A percentile compares a stretch with the other conserved stretches of the same genome.
Evolutionary conservation across 2,888 invertebrate genomes (phyloP).

Genomic region (Lapara coniferarum): DNA sequence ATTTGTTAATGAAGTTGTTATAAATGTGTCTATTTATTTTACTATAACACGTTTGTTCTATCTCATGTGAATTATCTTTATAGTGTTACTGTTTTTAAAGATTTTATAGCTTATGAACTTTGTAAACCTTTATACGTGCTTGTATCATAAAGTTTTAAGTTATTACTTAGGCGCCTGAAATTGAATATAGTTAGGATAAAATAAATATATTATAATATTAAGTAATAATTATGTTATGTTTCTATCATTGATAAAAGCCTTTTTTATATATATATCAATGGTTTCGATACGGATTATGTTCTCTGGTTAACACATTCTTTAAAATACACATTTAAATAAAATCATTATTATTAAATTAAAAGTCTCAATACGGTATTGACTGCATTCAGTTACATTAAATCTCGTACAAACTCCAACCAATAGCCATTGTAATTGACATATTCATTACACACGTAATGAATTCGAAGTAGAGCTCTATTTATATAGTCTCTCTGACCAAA

Average conservation of each 20-base stretch:
- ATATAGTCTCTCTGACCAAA: slow-evolving; percentile 38
- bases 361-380: no score
- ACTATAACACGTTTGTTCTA: background rate
- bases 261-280: no score
- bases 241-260: no score
- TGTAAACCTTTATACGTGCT: background rate
- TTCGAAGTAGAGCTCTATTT: slow-evolving; percentile 27
- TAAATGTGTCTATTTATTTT: background rate
- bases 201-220: no score
- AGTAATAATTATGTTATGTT: no score
- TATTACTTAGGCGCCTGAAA: background rate
- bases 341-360: no score
- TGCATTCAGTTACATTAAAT: background rate
- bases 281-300: no score
- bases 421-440: slow-evolving; percentile 26
- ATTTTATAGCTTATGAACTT: background rate
- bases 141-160: background rate
- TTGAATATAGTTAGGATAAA: no score
- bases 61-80: background rate
- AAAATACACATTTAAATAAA: no score
- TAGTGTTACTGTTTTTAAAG: background rate
- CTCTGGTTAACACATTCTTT: no score
- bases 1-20: background rate
- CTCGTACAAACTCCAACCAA: background rate
- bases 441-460: slow-evolving; percentile 11